Evolutionary conservation across 1,140 invertebrate genomes (phyloP), one percentile per base, ranked within the genome.

Genomic region (Hycleus cichorii): DNA sequence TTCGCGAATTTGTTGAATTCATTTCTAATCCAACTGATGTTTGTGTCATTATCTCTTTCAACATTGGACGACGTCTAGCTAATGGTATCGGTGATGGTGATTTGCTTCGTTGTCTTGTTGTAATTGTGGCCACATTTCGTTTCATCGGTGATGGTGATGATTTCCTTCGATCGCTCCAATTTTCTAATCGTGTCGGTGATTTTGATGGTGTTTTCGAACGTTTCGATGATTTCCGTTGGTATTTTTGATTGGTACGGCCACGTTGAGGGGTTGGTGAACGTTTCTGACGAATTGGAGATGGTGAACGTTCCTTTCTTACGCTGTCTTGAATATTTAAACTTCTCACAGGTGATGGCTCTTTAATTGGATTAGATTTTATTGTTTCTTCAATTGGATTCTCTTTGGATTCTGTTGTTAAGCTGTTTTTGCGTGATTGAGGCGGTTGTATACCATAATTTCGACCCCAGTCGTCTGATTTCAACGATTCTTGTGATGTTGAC

Each of bases 31-130:
- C 59, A 24, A 64, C 62, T 2, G 70, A 70, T 1, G 72, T 73
- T 67, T 73, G 72, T 4, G 72, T 73, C 59, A 65, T 74, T 9
- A 71, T 72, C 59, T 70, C 70, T 18, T 63, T 64, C 54, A 72
- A 48, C 60, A 60, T 69, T 3, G 65, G 63, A 48, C 50, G 60
- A 32, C 49, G 55, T 52, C 56, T 65, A 6, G 18, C 51, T 25
- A 43, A n/a, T 42, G 55, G 57, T 12, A 49, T 59, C 39, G 59
- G 53, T 10, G 58, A 53, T 40, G 47, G 39, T 43, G 47, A 40
- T 38, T 53, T 53, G 3, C 38, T 25, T 25, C 10, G 39, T 6
- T 10, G 38, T 12, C 25, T 26, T n/a, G 47, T 32, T 10, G 47
- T 26, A 1, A 25, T 32, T 11, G 39, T 52, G 11, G 42, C 46